Conservation (phyloP, 2,113 vertebrate species). For the Rhodinocichla rosea region DNA sequence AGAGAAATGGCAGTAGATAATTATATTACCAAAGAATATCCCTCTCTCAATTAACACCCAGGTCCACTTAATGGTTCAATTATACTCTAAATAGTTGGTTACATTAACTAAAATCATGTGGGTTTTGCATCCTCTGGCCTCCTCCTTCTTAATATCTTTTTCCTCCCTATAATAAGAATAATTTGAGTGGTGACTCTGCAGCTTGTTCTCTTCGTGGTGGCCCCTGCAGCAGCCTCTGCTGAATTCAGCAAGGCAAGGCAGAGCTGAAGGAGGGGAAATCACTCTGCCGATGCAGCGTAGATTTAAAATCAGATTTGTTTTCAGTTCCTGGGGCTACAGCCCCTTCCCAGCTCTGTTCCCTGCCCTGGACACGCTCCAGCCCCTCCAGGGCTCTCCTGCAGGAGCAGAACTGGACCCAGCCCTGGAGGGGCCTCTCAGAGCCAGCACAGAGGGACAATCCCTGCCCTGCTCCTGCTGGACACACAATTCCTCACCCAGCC, state of each 20-base stretch:
- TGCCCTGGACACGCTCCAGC: not conserved
- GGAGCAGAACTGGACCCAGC: not conserved
- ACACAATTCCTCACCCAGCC: not conserved
- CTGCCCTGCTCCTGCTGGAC: not conserved
- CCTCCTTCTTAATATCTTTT: not conserved
- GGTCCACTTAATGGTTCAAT: slow-evolving; percentile 17
- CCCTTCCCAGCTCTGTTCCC: not conserved
- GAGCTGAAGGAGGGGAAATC: not conserved
- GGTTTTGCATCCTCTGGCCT: not conserved
- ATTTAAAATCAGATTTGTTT: not conserved
- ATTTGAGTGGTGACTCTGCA: not conserved
- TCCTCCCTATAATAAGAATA: not conserved
- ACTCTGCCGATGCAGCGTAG: not conserved
- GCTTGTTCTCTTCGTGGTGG: not conserved
- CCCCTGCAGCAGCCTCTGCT: not conserved
- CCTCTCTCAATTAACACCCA: slow-evolving; percentile 14
- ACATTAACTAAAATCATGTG: not conserved
- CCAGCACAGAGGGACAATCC: not conserved
- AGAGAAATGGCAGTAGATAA: slow-evolving; percentile 9
- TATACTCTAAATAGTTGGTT: slow-evolving; percentile 11
- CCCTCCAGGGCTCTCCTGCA: not conserved
- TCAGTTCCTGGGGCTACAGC: not conserved
- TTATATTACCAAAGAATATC: slow-evolving; percentile 27
- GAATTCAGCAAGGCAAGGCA: not conserved
- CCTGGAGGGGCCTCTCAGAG: not conserved